A percentile compares a stretch with the other conserved stretches of the same genome.
Evolutionary conservation across 1,140 invertebrate genomes (phyloP).

Genomic region (Cotesia glomerata): DNA sequence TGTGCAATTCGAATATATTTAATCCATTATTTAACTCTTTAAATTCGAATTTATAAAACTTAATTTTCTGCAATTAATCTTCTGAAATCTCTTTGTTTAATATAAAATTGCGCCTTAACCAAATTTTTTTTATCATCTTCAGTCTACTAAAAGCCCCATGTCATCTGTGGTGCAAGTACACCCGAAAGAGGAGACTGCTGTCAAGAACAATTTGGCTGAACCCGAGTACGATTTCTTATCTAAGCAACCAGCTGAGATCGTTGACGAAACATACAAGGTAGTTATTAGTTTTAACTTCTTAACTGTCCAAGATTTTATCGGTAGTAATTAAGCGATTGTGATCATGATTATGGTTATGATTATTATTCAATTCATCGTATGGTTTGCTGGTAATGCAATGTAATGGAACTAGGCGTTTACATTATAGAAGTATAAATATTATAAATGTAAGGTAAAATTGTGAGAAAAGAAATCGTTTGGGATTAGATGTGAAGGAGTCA

Average conservation of each 20-base stretch:
- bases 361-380: too few relatives aligned
- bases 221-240: constrained; percentile 85
- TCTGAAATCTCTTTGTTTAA: background rate
- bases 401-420: too few relatives aligned
- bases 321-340: background rate
- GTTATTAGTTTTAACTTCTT: constrained; percentile 10
- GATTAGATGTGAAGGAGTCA: background rate
- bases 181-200: constrained; percentile 50
- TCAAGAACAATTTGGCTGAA: constrained; percentile 76
- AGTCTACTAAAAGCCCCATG: constrained; percentile 41
- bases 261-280: constrained; percentile 77
- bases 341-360: too few relatives aligned
- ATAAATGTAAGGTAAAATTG: background rate
- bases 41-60: too few relatives aligned
- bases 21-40: too few relatives aligned
- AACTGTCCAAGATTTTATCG: too few relatives aligned
- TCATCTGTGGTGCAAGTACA: constrained; percentile 48
- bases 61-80: too few relatives aligned
- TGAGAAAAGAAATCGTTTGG: background rate
- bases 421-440: too few relatives aligned
- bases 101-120: background rate
- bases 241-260: constrained; percentile 79
- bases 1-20: background rate
- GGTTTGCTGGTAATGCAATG: too few relatives aligned
- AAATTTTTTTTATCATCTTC: background rate